A percentile compares a stretch with the other conserved stretches of the same genome.
phyloP scores from a whole-genome alignment of 1,140 invertebrate species.

The Eupristina koningsbergeri region DNA sequence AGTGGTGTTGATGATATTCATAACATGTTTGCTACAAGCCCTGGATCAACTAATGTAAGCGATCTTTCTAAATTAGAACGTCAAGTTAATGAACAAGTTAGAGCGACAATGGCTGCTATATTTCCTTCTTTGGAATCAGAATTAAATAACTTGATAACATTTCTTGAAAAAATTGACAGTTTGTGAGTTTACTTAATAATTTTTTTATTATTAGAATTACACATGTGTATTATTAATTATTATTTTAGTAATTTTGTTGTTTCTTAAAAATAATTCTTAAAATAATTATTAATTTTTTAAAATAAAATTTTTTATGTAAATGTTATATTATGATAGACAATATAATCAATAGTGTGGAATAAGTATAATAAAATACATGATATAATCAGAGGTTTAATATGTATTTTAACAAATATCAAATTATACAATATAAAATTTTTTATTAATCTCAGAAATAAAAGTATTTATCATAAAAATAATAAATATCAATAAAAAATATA shows the following conservation, averaged over 20 bases:
- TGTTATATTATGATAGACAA: no score
- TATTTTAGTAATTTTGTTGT: background rate
- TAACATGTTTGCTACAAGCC: slow-evolving; percentile 62
- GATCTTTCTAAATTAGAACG: slow-evolving; percentile 78
- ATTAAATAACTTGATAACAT: slow-evolving; percentile 86
- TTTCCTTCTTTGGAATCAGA: slow-evolving; percentile 91
- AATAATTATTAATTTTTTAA: no score
- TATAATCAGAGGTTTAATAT: no score
- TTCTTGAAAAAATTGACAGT: slow-evolving; percentile 89
- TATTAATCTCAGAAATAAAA: no score
- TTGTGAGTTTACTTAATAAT: slow-evolving; percentile 78
- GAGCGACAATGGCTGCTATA: slow-evolving; percentile 89
- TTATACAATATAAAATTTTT: no score
- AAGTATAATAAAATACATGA: no score
- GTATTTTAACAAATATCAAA: no score
- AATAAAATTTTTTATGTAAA: no score
- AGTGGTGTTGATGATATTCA: slow-evolving; percentile 33
- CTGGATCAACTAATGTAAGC: slow-evolving; percentile 65
- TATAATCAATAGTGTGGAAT: no score
- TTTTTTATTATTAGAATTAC: background rate
- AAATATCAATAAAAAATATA: no score
- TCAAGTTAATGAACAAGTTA: slow-evolving; percentile 84
- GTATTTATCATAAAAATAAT: no score
- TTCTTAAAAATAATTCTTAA: background rate
- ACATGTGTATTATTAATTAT: background rate